Base-by-base conservation (phyloP, 2,888 invertebrate genomes). In the Apamea monoglypha region DNA sequence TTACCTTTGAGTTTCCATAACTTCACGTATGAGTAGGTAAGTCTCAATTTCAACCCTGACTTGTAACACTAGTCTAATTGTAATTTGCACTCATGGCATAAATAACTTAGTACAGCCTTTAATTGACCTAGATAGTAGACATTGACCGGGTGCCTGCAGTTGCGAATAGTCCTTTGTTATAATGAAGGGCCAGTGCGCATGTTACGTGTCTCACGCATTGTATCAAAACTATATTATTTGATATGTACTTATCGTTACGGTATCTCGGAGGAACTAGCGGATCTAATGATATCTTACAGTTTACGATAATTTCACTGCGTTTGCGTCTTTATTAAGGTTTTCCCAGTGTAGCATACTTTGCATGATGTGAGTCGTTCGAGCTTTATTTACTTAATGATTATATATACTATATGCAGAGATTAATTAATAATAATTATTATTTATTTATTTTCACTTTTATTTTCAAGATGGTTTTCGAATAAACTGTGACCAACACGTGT, bases 121-220 rank as follows among this genome's bases (percentile, higher is more conserved):
- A 78, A 86, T 86, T 82, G 82, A 80, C 86, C 87, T 72, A 80
- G 75, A 76, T 84, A 72, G 56, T 68, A 78, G 77, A 74, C 80
- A 86, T 87, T 86, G 87, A 86, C 74, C 72, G 25, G 25, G 29
- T n/a, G 71, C 56, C 64, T 63, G 47, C 75, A 53, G 67, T 32
- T 21, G 14, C 71, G 79, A 78, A 84, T 84, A 82, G 56, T 74
- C 78, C 74, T 87, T 80, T 69, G 77, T 78, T n/a, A 53, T 84
- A 79, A 84, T 84, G 76, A 77, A 87, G 72, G 69, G 53, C 68
- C 29, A 18, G 63, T 40, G 71, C 50, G 25, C 12, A 47, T 50
- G 61, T 81, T 76, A 78, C 84, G 74, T 86, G 85, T 18, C 40
- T 56, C 78, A 86, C 87, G 87, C 84, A 80, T 50, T 10, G 32